Conservation (phyloP, 2,113 vertebrate genomes). For the Dromiciops gliroides region DNA sequence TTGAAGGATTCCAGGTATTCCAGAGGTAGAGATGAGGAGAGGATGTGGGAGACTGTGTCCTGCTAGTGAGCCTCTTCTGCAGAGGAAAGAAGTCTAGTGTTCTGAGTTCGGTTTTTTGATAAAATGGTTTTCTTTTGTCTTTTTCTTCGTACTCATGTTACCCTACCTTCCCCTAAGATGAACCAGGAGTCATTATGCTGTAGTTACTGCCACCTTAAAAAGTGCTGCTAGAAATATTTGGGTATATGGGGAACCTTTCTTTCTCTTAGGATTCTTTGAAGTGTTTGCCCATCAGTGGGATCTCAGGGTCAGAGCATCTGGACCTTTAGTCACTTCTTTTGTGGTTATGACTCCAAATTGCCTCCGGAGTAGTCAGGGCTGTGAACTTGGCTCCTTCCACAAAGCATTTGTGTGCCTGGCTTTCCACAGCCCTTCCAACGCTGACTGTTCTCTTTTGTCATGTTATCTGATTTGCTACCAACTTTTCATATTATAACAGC, state of each 20-base stretch:
- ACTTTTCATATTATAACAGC: background rate
- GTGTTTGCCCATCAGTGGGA: background rate
- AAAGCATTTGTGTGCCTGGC: background rate
- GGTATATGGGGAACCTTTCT: background rate
- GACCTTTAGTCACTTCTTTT: background rate
- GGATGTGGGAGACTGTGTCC: background rate
- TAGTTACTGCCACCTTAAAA: background rate
- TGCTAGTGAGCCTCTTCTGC: background rate
- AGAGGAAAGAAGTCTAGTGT: background rate
- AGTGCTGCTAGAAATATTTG: background rate
- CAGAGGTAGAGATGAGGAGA: background rate
- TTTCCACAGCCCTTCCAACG: background rate
- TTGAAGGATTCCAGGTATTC: background rate
- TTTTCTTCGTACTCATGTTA: background rate
- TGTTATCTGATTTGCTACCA: background rate
- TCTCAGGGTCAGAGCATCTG: background rate
- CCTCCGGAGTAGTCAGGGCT: background rate
- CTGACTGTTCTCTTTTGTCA: background rate
- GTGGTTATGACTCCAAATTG: background rate
- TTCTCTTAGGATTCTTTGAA: background rate
- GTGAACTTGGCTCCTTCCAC: background rate
- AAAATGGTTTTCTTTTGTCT: background rate
- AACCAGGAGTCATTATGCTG: background rate
- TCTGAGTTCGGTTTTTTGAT: background rate
- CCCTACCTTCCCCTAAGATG: background rate